Base-by-base conservation (phyloP, 2,888 invertebrate species). In the Xestoiulus laeticollis region DNA sequence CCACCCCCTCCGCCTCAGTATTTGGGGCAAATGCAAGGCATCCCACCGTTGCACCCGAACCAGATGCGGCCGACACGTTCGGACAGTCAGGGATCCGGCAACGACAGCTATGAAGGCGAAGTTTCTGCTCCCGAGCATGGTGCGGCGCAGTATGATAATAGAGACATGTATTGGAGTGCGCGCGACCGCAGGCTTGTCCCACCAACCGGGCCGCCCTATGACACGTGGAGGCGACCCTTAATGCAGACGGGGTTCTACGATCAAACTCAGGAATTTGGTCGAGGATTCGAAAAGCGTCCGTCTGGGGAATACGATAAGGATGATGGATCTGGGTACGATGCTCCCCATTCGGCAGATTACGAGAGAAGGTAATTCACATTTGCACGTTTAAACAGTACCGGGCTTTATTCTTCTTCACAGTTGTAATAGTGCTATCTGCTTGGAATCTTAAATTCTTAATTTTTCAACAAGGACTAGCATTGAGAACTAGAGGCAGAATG, bases 21-120 rank as follows among this genome's bases (percentile, higher is more conserved):
- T 87, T 86, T 89, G 12, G 89, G 88, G 87, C 90, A 89, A 68
- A 89, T 90, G 84, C 86, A 89, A 87, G 88, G 89, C 87, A 89
- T 82, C 87, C 88, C 88, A 10, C 12, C 86, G 2, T 22, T 88
- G 85, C 85, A 68, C 86, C 78, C 88, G 5, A 86, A 68, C 19
- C 85, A 88, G 53, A 30, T 85, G 83, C 33, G 87, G 22, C 87
- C 87, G 22, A 44, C 85, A n/a, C 33, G 85, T 12, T 87, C 87
- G 22, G 87, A 87, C 83, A 87, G 85, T 85, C 87, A 87, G 33
- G 87, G 87, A 12, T 87, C 87, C 10, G 87, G 85, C 26, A 87
- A 85, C 32, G 87, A 87, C 12, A 85, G 87, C 48, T 87, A 87
- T 32, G 88, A 88, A 90, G 94, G 94, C 89, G 94, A 93, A 89